A percentile compares a stretch with the other conserved stretches of the same genome.
These are phyloP conservation scores for Pelvicachromis taeniatus DNA, from an alignment of 2,113 vertebrate species.

Conservation along the genomic window DNA sequence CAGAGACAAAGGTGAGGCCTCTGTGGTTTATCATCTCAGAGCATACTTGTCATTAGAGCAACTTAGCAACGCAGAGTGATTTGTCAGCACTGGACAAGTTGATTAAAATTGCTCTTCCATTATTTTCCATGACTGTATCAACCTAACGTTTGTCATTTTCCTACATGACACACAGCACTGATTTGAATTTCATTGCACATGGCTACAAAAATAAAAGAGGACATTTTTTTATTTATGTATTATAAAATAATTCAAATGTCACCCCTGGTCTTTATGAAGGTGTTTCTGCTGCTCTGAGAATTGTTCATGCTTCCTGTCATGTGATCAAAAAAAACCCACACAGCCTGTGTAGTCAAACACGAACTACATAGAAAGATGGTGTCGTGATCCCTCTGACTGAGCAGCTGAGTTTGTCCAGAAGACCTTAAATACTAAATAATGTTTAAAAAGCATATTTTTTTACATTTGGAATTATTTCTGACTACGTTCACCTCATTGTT, in stretches of 20 bases:
- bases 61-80: background rate
- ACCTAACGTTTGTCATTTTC: background rate
- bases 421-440: background rate
- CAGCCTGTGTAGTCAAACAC: background rate
- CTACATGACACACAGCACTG: background rate
- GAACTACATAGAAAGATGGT: background rate
- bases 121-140: background rate
- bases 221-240: background rate
- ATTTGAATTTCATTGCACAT: background rate
- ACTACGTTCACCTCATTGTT: rapidly evolving
- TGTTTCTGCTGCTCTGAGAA: constrained; percentile 15
- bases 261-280: background rate
- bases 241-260: background rate
- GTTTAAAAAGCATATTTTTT: background rate
- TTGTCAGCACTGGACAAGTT: background rate
- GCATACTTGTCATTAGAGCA: too few relatives aligned
- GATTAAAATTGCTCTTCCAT: background rate
- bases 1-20: constrained; percentile 77
- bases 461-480: background rate
- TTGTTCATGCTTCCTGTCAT: constrained; percentile 63
- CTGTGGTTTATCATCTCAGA: background rate
- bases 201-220: background rate
- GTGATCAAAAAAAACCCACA: constrained; percentile 57
- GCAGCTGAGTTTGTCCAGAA: background rate
- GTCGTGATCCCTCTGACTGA: background rate